Conservation (phyloP, 1,140 invertebrate species). For the Alviniconcha marisindica region DNA sequence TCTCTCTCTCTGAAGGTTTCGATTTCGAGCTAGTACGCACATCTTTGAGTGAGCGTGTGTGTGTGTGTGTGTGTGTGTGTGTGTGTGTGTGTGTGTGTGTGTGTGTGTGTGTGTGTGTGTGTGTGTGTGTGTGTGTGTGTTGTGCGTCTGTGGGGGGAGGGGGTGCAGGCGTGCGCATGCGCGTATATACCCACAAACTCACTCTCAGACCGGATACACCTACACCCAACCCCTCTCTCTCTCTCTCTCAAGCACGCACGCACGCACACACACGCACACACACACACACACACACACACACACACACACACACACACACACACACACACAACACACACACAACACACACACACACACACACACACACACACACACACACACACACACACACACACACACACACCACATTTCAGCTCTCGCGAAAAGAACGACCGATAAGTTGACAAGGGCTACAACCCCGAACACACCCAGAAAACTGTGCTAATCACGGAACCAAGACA, state of each 20-base stretch:
- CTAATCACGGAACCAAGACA: neutral
- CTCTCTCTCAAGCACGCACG: neutral
- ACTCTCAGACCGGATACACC: neutral
- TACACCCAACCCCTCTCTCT: neutral
- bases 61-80: neutral
- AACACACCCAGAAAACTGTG: neutral
- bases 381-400: neutral
- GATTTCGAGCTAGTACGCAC: too few species aligned
- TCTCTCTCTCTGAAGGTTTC: too few species aligned
- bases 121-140: neutral
- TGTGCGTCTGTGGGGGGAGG: too few species aligned
- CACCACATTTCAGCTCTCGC: neutral
- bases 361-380: neutral
- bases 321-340: neutral
- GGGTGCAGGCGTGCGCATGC: too few species aligned
- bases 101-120: neutral
- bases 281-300: slow-evolving; percentile 21
- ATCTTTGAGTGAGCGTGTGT: neutral
- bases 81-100: neutral
- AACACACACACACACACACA: neutral
- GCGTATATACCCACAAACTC: too few species aligned
- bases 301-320: slow-evolving; percentile 26
- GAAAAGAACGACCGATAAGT: too few species aligned
- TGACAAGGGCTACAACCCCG: too few species aligned
- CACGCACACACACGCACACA: slow-evolving; percentile 11